Evolutionary conservation across 2,113 vertebrate species (phyloP).

Genomic region (Balaeniceps rex): DNA sequence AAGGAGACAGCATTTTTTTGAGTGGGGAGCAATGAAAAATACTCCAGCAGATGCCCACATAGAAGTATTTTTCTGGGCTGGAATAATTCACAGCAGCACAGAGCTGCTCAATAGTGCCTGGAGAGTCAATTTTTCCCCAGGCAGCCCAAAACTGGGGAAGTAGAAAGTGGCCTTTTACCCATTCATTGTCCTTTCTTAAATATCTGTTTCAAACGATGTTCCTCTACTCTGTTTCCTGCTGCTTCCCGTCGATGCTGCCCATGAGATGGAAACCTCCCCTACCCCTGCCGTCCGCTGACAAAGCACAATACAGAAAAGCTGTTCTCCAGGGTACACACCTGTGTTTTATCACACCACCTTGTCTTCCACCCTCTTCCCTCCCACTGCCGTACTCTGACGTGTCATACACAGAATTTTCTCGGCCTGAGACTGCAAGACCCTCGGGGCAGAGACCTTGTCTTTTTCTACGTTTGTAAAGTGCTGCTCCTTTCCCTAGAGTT

Average conservation of each 20-base stretch:
- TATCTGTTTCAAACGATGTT: background rate
- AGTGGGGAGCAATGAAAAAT: background rate
- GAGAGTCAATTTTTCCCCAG: background rate
- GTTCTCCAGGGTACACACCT: conserved; percentile 20
- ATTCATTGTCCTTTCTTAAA: background rate
- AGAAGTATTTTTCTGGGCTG: background rate
- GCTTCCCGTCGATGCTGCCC: background rate
- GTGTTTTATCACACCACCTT: conserved; percentile 5
- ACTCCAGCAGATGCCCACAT: background rate
- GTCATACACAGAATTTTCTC: background rate
- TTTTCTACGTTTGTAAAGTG: background rate
- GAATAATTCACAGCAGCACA: background rate
- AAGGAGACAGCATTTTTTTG: background rate
- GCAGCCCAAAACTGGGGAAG: background rate
- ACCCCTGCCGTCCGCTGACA: background rate
- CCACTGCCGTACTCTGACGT: conserved; percentile 12
- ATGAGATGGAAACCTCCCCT: background rate
- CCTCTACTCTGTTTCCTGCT: background rate
- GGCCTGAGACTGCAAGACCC: background rate
- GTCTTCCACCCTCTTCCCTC: background rate
- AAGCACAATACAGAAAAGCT: background rate
- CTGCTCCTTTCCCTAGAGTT: background rate
- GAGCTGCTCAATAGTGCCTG: background rate
- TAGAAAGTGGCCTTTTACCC: background rate
- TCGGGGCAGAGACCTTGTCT: background rate